Percentiles rank a stretch among this genome's conserved stretches.
Evolutionary conservation across 2,797 vertebrate species (phyloP).

Genomic region (Propithecus perrieri): DNA sequence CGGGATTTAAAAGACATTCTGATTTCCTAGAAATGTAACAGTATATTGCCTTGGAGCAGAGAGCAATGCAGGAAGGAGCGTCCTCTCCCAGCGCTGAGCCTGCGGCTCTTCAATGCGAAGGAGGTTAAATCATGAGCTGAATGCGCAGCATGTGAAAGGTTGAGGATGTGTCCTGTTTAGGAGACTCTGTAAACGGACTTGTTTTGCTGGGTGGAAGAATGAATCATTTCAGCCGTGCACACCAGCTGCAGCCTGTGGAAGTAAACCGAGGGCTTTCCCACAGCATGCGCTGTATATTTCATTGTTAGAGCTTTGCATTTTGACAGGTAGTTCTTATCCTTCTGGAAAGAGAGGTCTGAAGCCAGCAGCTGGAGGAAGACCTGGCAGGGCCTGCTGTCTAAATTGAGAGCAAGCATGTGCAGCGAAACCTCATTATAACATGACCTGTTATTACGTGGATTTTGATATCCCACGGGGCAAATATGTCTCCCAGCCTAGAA

Average conservation of each 20-base stretch:
- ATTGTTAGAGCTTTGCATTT: constrained; percentile 82
- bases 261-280: constrained; percentile 83
- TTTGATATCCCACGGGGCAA: constrained; percentile 75
- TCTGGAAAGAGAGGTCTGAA: constrained; percentile 75
- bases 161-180: constrained; percentile 78
- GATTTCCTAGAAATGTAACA: constrained; percentile 80
- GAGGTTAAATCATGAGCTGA: constrained; percentile 79
- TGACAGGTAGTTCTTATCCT: constrained; percentile 84
- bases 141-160: constrained; percentile 74
- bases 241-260: constrained; percentile 84
- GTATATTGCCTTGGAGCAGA: constrained; percentile 72
- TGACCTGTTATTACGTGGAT: constrained; percentile 78
- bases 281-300: constrained; percentile 82
- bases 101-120: constrained; percentile 72
- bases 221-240: constrained; percentile 81
- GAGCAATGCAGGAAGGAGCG: constrained; percentile 67
- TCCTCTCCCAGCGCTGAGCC: constrained; percentile 59
- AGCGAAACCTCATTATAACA: constrained; percentile 72
- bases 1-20: constrained; percentile 80
- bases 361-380: constrained; percentile 75
- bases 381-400: constrained; percentile 68
- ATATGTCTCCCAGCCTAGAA: constrained; percentile 61
- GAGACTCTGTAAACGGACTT: constrained; percentile 78
- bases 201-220: constrained; percentile 82
- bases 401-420: constrained; percentile 74